Evolutionary conservation across 2,113 vertebrate genomes (phyloP).

Genomic region (Microtus ochrogaster): DNA sequence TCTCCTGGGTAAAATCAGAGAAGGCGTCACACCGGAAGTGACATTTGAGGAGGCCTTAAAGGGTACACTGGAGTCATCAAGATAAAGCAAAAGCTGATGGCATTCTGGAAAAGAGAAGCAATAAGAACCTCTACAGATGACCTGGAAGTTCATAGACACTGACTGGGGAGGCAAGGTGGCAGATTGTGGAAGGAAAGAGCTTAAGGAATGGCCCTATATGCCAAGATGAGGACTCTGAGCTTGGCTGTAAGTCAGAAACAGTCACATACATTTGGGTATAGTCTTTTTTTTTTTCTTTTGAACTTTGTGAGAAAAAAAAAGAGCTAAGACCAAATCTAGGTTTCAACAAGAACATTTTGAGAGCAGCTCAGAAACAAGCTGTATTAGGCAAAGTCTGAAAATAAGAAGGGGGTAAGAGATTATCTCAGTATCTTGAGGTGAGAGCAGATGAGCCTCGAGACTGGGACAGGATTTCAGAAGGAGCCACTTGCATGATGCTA

Average conservation of each 20-base stretch:
- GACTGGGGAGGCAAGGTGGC: background rate
- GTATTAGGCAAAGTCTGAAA: background rate
- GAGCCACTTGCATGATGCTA: background rate
- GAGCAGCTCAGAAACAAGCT: background rate
- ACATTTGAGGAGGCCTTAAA: background rate
- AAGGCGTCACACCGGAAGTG: background rate
- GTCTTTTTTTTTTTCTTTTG: background rate
- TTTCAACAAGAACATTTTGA: background rate
- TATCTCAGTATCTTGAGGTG: background rate
- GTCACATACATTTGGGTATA: background rate
- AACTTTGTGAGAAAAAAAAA: background rate
- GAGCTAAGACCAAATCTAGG: background rate
- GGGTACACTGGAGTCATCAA: background rate
- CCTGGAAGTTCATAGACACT: background rate
- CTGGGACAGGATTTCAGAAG: background rate
- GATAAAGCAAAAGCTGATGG: background rate
- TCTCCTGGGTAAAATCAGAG: background rate
- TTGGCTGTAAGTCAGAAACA: background rate
- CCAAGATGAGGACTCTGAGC: background rate
- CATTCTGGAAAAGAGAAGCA: constrained; percentile 27
- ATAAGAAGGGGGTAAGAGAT: background rate
- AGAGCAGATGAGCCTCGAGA: background rate
- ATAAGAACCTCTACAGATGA: background rate
- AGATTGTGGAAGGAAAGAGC: background rate
- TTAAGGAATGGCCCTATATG: background rate